Evolutionary conservation across 2,888 invertebrate species (phyloP).

Genomic region (Leptura quadrifasciata): DNA sequence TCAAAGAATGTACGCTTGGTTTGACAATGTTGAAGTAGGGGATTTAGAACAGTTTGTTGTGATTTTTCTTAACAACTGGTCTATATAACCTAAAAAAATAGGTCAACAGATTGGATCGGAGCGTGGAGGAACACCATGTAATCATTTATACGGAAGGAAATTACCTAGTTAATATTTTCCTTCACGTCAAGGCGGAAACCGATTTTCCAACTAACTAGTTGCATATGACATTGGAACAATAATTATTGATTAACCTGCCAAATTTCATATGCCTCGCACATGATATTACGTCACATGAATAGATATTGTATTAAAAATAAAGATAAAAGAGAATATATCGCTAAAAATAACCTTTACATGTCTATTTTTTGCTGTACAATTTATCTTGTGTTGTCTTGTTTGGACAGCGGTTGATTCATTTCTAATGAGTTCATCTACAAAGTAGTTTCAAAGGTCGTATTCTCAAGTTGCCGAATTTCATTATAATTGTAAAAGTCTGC

Average conservation of each 20-base stretch:
- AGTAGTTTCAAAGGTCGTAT: neutral
- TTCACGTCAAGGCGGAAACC: neutral
- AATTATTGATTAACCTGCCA: neutral
- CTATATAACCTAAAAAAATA: neutral
- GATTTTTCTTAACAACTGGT: neutral
- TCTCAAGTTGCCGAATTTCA: too few relatives aligned
- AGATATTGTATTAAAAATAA: neutral
- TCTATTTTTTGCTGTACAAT: neutral
- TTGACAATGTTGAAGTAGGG: neutral
- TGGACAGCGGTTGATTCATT: neutral
- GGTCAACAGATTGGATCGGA: too few relatives aligned
- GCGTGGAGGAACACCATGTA: too few relatives aligned
- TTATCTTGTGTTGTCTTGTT: neutral
- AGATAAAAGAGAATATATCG: neutral
- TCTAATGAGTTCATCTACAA: slow-evolving; percentile 1
- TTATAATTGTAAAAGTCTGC: too few relatives aligned
- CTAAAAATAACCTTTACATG: neutral
- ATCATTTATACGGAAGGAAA: neutral
- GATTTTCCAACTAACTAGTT: neutral
- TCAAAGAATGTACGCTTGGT: neutral
- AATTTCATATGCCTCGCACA: neutral
- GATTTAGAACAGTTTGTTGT: neutral
- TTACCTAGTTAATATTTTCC: neutral
- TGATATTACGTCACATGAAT: neutral
- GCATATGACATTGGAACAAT: neutral